Percentiles rank a stretch among this genome's conserved stretches.
phyloP scores from a whole-genome alignment of 2,888 invertebrate genomes.

The Sisyra terminalis region DNA sequence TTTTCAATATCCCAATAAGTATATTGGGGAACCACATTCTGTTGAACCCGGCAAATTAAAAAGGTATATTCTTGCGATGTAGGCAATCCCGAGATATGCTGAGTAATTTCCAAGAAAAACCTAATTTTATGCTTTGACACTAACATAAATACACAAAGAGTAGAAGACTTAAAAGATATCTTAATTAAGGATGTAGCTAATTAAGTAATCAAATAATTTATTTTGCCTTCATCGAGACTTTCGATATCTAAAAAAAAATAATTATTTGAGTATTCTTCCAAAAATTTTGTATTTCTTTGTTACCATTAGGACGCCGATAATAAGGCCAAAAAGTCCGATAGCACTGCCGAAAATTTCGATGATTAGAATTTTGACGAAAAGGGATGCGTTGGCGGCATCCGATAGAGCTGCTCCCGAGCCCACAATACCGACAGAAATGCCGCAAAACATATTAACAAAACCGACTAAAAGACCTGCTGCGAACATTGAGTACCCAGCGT shows the following conservation, averaged over 20 bases:
- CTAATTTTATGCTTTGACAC: too few species aligned
- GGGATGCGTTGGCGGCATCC: conserved; percentile 90
- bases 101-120: too few species aligned
- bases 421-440: conserved; percentile 93
- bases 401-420: conserved; percentile 96
- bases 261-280: too few species aligned
- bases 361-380: conserved; percentile 96
- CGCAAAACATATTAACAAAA: conserved; percentile 90
- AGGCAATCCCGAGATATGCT: too few species aligned
- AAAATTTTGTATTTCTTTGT: not conserved
- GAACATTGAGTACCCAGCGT: conserved; percentile 88
- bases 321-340: conserved; percentile 95
- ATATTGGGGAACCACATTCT: too few species aligned
- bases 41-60: too few species aligned
- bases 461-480: conserved; percentile 93
- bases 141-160: too few species aligned
- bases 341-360: conserved; percentile 99
- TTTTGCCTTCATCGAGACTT: conserved; percentile 1
- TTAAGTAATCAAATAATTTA: too few species aligned
- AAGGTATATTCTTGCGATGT: too few species aligned
- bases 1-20: too few species aligned
- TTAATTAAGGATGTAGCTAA: too few species aligned
- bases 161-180: too few species aligned
- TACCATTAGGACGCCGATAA: conserved; percentile 91
- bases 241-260: not conserved